Evolutionary conservation across 2,888 invertebrate species (phyloP).

Genomic region (Sepiola atlantica): DNA sequence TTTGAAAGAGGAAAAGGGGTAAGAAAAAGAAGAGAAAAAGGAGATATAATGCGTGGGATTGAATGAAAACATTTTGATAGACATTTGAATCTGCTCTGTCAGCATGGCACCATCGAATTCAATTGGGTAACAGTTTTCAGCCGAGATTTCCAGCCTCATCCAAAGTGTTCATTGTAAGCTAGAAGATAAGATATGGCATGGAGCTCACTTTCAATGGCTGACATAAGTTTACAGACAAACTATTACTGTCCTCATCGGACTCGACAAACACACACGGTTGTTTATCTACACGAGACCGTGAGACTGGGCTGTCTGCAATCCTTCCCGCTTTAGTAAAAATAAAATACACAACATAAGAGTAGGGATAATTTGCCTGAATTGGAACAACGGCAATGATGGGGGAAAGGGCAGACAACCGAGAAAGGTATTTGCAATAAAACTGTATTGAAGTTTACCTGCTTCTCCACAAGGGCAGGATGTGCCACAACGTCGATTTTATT

Average conservation of each 20-base stretch:
- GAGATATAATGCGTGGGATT: not conserved
- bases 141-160: not conserved
- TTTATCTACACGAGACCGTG: not conserved
- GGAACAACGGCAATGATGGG: not conserved
- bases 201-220: not conserved
- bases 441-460: too few species aligned
- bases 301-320: not conserved
- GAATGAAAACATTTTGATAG: constrained; percentile 33
- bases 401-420: not conserved
- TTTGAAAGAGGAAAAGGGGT: not conserved
- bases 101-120: not conserved
- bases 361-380: not conserved
- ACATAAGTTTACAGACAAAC: not conserved
- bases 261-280: not conserved
- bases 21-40: not conserved
- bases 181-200: not conserved
- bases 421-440: too few species aligned
- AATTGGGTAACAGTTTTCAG: not conserved
- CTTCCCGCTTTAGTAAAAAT: not conserved
- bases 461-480: too few species aligned
- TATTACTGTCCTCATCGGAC: not conserved
- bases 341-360: not conserved
- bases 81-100: constrained; percentile 4
- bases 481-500: too few species aligned
- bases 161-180: not conserved